Conservation (phyloP, 2,113 vertebrate genomes). For the Regulus satrapa region DNA sequence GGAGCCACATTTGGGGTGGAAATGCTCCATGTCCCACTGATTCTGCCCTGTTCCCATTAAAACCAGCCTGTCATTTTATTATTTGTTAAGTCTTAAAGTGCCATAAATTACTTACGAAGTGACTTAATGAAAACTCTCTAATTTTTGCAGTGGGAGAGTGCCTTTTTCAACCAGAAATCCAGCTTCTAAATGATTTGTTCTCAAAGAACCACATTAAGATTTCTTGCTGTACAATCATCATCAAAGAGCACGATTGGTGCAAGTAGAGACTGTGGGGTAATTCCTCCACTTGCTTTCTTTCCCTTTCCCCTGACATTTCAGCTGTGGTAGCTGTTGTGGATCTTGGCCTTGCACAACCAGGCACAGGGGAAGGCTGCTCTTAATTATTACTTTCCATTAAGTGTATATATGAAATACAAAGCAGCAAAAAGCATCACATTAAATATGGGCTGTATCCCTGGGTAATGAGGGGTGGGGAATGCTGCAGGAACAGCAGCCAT, state of each 20-base stretch:
- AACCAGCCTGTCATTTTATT: not conserved
- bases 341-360: not conserved
- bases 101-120: not conserved
- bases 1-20: not conserved
- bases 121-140: not conserved
- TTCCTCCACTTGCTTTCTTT: slow-evolving; percentile 37
- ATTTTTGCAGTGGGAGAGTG: not conserved
- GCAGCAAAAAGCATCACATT: not conserved
- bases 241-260: not conserved
- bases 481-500: not conserved
- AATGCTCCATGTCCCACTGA: not conserved
- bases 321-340: not conserved
- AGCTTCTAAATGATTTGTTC: slow-evolving; percentile 20
- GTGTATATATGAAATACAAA: not conserved
- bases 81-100: not conserved
- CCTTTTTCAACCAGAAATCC: not conserved
- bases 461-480: not conserved
- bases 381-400: slow-evolving; percentile 59
- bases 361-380: not conserved
- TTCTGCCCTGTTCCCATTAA: not conserved
- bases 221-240: slow-evolving; percentile 32
- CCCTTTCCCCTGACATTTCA: not conserved
- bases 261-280: not conserved
- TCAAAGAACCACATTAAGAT: slow-evolving; percentile 28
- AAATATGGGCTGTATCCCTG: not conserved